Percentiles rank a stretch among this genome's conserved stretches.
Evolutionary conservation across 2,888 invertebrate genomes (phyloP).

Genomic region (Synanthedon formicaeformis): DNA sequence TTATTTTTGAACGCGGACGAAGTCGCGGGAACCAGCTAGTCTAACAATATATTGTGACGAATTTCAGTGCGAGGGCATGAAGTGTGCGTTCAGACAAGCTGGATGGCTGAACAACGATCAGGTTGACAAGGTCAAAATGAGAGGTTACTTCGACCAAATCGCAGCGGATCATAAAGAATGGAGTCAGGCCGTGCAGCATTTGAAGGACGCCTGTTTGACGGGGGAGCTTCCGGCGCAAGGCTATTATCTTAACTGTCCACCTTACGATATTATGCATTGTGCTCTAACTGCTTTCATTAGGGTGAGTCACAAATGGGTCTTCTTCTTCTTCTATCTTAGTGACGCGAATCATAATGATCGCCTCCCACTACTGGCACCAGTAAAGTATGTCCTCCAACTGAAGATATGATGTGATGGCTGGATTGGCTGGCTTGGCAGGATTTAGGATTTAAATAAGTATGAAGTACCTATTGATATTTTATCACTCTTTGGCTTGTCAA

Average conservation of each 20-base stretch:
- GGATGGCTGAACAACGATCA: constrained; percentile 27
- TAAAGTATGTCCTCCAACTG: too few relatives aligned
- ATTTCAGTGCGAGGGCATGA: constrained; percentile 38
- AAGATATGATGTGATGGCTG: too few relatives aligned
- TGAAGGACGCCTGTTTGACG: constrained; percentile 28
- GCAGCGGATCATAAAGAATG: constrained; percentile 31
- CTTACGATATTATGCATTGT: constrained; percentile 40
- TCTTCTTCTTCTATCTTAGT: neutral
- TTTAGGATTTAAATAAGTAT: too few relatives aligned
- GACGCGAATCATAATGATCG: neutral
- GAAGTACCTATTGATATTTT: too few relatives aligned
- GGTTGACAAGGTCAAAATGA: constrained; percentile 28
- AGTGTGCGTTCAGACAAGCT: constrained; percentile 32
- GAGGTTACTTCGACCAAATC: constrained; percentile 25
- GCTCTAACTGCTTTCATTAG: constrained; percentile 26
- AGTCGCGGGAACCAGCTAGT: too few relatives aligned
- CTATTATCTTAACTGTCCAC: constrained; percentile 31
- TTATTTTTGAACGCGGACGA: too few relatives aligned
- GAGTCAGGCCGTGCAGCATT: constrained; percentile 25
- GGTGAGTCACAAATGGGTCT: constrained; percentile 18
- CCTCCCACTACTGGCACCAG: too few relatives aligned
- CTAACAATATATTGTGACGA: too few relatives aligned
- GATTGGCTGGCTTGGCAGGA: too few relatives aligned
- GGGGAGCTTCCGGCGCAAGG: constrained; percentile 32
- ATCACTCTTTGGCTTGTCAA: too few relatives aligned